Base-by-base conservation (phyloP, 2,797 vertebrate species). In the Chaetophractus vellerosus region DNA sequence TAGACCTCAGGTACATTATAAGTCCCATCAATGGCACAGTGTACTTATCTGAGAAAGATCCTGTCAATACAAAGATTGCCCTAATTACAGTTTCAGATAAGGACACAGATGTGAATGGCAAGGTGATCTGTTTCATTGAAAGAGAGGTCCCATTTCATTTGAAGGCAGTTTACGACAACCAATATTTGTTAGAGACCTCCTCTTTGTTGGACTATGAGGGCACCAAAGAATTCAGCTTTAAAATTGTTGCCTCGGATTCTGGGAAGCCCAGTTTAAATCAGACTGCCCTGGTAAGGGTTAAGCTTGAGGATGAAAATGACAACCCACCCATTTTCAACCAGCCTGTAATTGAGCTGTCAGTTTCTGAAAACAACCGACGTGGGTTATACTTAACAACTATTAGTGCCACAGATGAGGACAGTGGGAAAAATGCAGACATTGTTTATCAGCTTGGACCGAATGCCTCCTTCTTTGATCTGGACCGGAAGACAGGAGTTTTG, bases 191-290 rank as follows among this genome's bases (percentile, higher is more conserved):
- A 97, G 99, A 99, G 98, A 99, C 99, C 57, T 99, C 99, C 33
- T 99, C 99, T 0, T 97, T 99, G 97, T 99, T 99, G 75, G 99
- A 99, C 99, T 99, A 99, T 21, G 99, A 99, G 97, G 99, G 99
- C 97, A 99, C 99, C 97, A 99, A 99, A 99, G 99, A 99, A 98
- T 99, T 99, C 98, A 99, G 99, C 98, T 99, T 99, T 98, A 99
- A 99, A 98, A 99, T 99, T 57, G 99, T 99, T 38, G 99, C 99
- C 57, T 99, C 99, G 28, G 99, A 99, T 98, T 99, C 99, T 33
- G 99, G 99, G 78, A 99, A 99, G 91, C 99, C 99, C 28, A 99
- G 99, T 97, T 98, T 99, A 98, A 99, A 99, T 98, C 99, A 99
- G 98, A 99, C 99, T 21, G 99, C 99, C 63, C 98, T 99, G 97